Evolutionary conservation across 1,140 invertebrate species (phyloP).

Genomic region (Aradophagus sp.): DNA sequence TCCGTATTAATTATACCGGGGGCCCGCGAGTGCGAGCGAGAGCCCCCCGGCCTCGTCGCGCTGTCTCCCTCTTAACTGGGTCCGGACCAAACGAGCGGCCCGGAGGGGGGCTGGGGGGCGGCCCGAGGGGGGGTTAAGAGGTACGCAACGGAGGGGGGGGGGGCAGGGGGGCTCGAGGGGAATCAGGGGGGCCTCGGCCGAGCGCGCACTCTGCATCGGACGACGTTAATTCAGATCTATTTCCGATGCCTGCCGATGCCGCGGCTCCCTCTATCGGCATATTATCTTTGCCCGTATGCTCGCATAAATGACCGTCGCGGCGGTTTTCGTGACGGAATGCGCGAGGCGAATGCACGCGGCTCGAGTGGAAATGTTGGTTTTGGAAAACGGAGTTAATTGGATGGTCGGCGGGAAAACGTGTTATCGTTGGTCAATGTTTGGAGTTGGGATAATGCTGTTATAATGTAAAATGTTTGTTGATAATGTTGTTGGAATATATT

Average conservation of each 20-base stretch:
- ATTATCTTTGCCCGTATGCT: constrained; percentile 45
- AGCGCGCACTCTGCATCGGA: constrained; percentile 1
- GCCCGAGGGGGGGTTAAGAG: too few relatives aligned
- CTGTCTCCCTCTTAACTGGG: constrained; percentile 17
- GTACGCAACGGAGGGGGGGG: background rate
- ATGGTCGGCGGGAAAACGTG: too few relatives aligned
- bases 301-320: constrained; percentile 41
- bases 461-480: too few relatives aligned
- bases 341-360: background rate
- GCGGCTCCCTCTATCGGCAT: constrained; percentile 20
- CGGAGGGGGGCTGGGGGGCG: constrained; percentile 11
- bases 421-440: too few relatives aligned
- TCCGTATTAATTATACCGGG: constrained; percentile 74
- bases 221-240: constrained; percentile 42
- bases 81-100: constrained; percentile 3
- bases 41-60: constrained; percentile 22
- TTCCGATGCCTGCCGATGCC: constrained; percentile 16
- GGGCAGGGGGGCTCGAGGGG: constrained; percentile 9
- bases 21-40: constrained; percentile 62
- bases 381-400: too few relatives aligned
- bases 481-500: too few relatives aligned
- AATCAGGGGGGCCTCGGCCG: too few relatives aligned
- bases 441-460: too few relatives aligned
- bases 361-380: background rate
- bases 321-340: constrained; percentile 29